Evolutionary conservation across 2,888 invertebrate genomes (phyloP).

Genomic region (Lasioglossum figueresi): DNA sequence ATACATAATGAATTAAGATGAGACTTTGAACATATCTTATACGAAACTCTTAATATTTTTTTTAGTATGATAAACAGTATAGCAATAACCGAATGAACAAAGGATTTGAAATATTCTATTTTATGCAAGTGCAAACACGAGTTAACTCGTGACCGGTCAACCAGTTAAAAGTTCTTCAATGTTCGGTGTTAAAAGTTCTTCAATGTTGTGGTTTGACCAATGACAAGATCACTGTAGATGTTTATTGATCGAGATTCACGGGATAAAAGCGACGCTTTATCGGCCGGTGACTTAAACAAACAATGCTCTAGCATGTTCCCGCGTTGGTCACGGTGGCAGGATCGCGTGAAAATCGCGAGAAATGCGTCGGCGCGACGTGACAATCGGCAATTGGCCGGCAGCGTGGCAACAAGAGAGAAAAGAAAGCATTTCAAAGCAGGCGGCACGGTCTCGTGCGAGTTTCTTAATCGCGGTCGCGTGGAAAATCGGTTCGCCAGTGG

Average conservation of each 20-base stretch:
- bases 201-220: too few species aligned
- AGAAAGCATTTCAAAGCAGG: slow-evolving; percentile 11
- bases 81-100: too few species aligned
- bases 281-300: background rate
- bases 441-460: background rate
- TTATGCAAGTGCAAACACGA: too few species aligned
- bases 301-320: background rate
- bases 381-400: slow-evolving; percentile 13
- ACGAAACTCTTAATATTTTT: too few species aligned
- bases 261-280: background rate
- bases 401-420: slow-evolving; percentile 2
- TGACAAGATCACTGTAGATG: background rate
- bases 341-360: slow-evolving; percentile 6
- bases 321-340: background rate
- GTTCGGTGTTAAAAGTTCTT: too few species aligned
- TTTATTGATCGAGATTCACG: background rate
- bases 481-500: slow-evolving; percentile 18
- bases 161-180: too few species aligned
- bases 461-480: slow-evolving; percentile 1
- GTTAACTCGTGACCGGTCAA: too few species aligned
- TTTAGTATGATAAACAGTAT: too few species aligned
- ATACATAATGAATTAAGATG: too few species aligned
- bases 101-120: too few species aligned
- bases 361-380: background rate
- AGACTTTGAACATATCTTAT: too few species aligned